Evolutionary conservation across 2,113 vertebrate genomes (phyloP), one percentile per base, ranked within the genome.

Genomic region (Megalops atlanticus): DNA sequence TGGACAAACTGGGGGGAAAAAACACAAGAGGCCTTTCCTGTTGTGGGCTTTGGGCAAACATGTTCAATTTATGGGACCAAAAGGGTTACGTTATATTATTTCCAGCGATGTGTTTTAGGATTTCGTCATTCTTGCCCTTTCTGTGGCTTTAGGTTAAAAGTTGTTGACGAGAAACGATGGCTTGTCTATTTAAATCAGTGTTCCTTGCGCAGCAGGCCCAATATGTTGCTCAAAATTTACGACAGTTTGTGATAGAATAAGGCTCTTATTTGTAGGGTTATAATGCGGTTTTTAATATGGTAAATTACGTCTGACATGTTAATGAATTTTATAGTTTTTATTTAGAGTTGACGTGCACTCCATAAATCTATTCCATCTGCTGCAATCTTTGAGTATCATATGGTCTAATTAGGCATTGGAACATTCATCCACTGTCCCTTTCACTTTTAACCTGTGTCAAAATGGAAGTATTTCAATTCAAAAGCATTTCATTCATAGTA

Each of bases 261-360:
- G n/a, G n/a, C n/a, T n/a, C n/a, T n/a, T n/a, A n/a, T n/a, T n/a
- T n/a, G n/a, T n/a, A n/a, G n/a, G n/a, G n/a, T 64, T 64, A 64
- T 27, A 64, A 64, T 64, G 54, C 31, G 31, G 31, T 64, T 11
- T 31, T 64, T 27, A 27, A 27, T 64, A 64, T 27, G 31, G 31
- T 27, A 64, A 64, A 64, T 64, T 64, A n/a, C n/a, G n/a, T 64
- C 31, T 64, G 54, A 64, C 54, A 31, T 64, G n/a, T 64, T 64
- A 27, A 31, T 24, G 54, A 64, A 64, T 64, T 64, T 64, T 64
- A 31, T 24, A 58, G 54, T 27, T 64, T 31, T 64, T 31, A 27
- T 64, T 8, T 24, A 10, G n/a, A 64, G 4, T 31, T 10, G 24
- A 8, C 31, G n/a, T 31, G n/a, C 24, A 24, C n/a, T 27, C 49